Percentiles rank a stretch among this genome's conserved stretches.
phyloP scores from a whole-genome alignment of 2,797 vertebrate species.

The Periophthalmus magnuspinnatus region DNA sequence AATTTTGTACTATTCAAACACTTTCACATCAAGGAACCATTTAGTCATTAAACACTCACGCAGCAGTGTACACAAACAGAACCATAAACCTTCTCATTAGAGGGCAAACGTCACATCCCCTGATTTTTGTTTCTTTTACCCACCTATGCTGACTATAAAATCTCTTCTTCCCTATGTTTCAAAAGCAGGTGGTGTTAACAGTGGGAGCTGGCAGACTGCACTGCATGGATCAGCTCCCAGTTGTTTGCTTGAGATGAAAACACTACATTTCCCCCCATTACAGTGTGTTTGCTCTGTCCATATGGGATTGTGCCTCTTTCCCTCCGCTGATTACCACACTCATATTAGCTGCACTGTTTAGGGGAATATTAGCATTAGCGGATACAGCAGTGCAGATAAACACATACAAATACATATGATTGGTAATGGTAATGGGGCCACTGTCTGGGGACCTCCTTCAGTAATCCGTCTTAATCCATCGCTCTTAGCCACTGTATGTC shows the following conservation, averaged over 20 bases:
- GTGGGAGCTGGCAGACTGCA: slow-evolving; percentile 26
- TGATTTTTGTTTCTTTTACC: neutral
- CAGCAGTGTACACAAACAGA: too few relatives aligned
- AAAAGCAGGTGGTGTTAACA: slow-evolving; percentile 47
- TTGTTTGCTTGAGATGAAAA: slow-evolving; percentile 45
- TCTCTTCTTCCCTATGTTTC: slow-evolving; percentile 40
- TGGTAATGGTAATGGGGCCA: slow-evolving; percentile 44
- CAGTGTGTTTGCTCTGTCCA: slow-evolving; percentile 38
- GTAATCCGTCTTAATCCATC: slow-evolving; percentile 79
- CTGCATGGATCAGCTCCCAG: slow-evolving; percentile 35
- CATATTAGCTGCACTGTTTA: slow-evolving; percentile 49
- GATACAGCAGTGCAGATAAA: slow-evolving; percentile 51
- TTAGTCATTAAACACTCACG: too few relatives aligned
- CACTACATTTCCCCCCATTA: slow-evolving; percentile 38
- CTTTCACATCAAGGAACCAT: too few relatives aligned
- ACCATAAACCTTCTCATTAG: too few relatives aligned
- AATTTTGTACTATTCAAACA: too few relatives aligned
- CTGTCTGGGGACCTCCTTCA: slow-evolving; percentile 66
- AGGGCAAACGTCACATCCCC: neutral
- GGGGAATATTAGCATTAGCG: slow-evolving; percentile 48
- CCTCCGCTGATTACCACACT: slow-evolving; percentile 49
- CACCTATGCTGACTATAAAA: neutral
- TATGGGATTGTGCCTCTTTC: slow-evolving; percentile 34
- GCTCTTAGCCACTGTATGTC: slow-evolving; percentile 74
- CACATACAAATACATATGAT: slow-evolving; percentile 40